These are phyloP conservation scores for Taenioides sp. DNA, from an alignment of 2,797 vertebrate genomes.

Conservation along the genomic window DNA sequence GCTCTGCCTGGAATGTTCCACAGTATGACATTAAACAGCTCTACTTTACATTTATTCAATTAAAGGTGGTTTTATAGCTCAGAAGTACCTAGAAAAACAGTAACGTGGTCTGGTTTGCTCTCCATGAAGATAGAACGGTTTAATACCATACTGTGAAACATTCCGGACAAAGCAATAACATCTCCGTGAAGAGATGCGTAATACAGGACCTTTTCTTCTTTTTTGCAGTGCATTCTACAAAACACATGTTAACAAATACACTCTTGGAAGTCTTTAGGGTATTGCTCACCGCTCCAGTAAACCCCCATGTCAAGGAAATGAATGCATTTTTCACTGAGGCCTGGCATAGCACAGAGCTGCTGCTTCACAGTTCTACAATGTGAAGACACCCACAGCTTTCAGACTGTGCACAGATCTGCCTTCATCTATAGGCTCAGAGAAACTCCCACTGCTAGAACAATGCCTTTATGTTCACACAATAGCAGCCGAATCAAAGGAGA, in stretches of 20 bases:
- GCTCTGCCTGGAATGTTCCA: too few species aligned
- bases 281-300: conserved; percentile 49
- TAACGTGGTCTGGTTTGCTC: too few species aligned
- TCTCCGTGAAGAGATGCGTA: too few species aligned
- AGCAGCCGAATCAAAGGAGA: neutral
- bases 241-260: conserved; percentile 25
- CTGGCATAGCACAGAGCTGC: conserved; percentile 52
- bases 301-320: conserved; percentile 74
- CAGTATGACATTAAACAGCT: too few species aligned
- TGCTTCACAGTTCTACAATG: conserved; percentile 61
- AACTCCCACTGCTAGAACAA: conserved; percentile 56
- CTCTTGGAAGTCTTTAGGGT: conserved; percentile 31
- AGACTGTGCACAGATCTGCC: conserved; percentile 42
- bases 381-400: conserved; percentile 63
- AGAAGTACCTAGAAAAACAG: too few species aligned
- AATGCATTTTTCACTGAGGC: conserved; percentile 66
- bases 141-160: too few species aligned
- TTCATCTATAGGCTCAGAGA: conserved; percentile 50
- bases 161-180: too few species aligned
- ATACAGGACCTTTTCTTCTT: neutral
- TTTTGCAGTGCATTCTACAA: neutral
- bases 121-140: too few species aligned
- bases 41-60: too few species aligned
- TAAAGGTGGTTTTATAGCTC: too few species aligned
- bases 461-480: conserved; percentile 32